Conservation (phyloP, 2,113 vertebrate species). For the Phoxinus phoxinus region DNA sequence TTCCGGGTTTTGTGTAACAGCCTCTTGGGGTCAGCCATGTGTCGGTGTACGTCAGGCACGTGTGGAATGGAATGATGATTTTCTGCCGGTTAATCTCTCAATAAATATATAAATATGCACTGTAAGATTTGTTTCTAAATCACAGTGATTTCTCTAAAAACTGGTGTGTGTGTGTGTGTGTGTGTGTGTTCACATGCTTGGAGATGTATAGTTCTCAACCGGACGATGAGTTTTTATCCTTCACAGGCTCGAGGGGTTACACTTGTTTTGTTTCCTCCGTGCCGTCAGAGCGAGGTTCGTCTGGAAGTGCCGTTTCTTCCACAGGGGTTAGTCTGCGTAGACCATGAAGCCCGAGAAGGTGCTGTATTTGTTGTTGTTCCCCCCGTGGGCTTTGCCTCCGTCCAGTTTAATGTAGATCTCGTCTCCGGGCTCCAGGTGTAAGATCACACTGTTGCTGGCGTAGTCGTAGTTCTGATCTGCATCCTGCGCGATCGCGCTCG, state of each 20-base stretch:
- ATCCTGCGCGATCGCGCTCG: conserved; percentile 96
- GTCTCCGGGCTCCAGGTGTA: conserved; percentile 94
- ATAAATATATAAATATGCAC: conserved; percentile 28
- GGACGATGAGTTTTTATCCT: background rate
- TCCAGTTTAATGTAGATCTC: conserved; percentile 98
- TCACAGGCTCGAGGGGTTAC: background rate
- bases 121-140: conserved; percentile 25
- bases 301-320: background rate
- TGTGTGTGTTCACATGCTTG: conserved; percentile 22
- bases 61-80: conserved; percentile 16
- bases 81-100: background rate
- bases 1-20: background rate
- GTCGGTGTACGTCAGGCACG: background rate
- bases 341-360: conserved; percentile 99
- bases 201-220: background rate
- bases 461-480: conserved; percentile 99
- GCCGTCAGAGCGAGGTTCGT: background rate
- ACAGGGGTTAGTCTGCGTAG: conserved; percentile 88
- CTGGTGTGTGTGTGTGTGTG: conserved; percentile 34
- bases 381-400: conserved; percentile 96
- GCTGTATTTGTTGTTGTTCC: conserved; percentile 99
- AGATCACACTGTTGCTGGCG: conserved; percentile 95
- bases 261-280: background rate
- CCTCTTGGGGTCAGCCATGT: conserved; percentile 3
- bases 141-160: conserved; percentile 52